Evolutionary conservation across 2,888 invertebrate genomes (phyloP), one percentile per base, ranked within the genome.

Genomic region (Druceiella hillmani): DNA sequence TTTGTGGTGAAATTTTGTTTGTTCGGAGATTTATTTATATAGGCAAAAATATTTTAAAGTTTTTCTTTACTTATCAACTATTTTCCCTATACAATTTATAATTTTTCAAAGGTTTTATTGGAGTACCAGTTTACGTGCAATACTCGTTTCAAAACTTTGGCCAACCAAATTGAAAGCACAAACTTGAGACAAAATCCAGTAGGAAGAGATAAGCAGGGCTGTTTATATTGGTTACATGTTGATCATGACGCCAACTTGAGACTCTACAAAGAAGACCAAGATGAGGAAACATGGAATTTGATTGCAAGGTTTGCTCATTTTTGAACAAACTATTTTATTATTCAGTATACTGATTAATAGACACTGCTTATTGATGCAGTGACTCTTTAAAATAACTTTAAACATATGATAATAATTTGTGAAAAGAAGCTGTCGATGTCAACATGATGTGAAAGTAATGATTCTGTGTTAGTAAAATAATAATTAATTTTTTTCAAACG

Each of bases 51-150:
- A 39, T 38, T 43, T 39, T 14, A 32, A 17, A 14, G 26, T 46
- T 34, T 36, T 32, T 38, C 41, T 44, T 17, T 46, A 37, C 44
- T 45, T 48, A 41, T 45, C 40, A 34, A 42, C 41, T 48, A 37
- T 38, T 35, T 38, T 43, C 43, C 31, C 40, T 34, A 31, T 17
- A 40, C 24, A 36, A 40, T 38, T 24, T 22, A 9, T 38, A 22
- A 6, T 14, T 32, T 42, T 51, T 64, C 73, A 4, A 66, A 93
- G 91, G 79, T 85, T 56, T 73, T 97, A 39, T 67, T 95, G 45
- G 97, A 97, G 66, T 81, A 83, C 53, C 98, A 99, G 64, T 99
- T 99, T 70, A 95, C 98, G 59, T 79, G 79, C 53, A 92, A 99
- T 67, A 72, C 78, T 12, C 95, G 91, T 62, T 97, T 99, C 65